These are phyloP conservation scores for Otolemur garnettii DNA, from an alignment of 2,113 vertebrate species.

Conservation along the genomic window DNA sequence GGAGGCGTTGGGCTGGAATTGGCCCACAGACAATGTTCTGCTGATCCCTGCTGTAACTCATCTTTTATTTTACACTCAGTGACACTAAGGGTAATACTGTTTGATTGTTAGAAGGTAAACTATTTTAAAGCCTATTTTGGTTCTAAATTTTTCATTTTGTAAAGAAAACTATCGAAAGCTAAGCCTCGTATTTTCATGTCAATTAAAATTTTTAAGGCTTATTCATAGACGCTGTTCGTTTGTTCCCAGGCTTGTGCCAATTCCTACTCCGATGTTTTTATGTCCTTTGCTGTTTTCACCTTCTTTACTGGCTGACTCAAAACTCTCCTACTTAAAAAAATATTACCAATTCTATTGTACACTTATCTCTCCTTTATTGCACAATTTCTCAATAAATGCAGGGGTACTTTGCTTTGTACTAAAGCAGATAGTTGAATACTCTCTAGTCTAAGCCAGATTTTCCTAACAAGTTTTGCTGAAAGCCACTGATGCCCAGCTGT, in stretches of 20 bases:
- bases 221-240: background rate
- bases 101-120: background rate
- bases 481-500: fast-evolving
- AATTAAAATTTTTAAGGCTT: background rate
- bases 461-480: background rate
- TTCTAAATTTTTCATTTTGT: conserved; percentile 27
- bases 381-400: background rate
- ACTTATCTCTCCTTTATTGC: background rate
- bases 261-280: background rate
- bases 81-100: background rate
- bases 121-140: background rate
- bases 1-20: background rate
- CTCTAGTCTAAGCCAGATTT: background rate
- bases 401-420: background rate
- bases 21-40: background rate
- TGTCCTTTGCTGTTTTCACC: background rate
- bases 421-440: background rate
- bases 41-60: background rate
- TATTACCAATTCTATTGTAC: background rate
- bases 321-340: background rate
- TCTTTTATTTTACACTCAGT: background rate
- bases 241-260: background rate
- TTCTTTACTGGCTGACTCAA: background rate
- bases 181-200: background rate
- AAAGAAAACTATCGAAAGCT: background rate